phyloP scores from a whole-genome alignment of 2,888 invertebrate genomes.

The Zele albiditarsus region DNA sequence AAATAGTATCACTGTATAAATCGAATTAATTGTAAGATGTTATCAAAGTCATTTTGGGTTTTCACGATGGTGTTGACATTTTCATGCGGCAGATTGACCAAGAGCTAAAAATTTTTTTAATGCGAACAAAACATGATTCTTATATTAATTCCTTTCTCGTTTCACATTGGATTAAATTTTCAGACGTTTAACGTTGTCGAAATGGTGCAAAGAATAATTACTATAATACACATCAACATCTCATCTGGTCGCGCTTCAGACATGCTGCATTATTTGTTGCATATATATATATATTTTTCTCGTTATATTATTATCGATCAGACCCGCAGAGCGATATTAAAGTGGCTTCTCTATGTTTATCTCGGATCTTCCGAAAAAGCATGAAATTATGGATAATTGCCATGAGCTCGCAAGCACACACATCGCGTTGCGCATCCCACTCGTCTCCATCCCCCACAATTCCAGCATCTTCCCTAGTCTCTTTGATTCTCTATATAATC shows the following conservation, averaged over 20 bases:
- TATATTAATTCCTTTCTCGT: neutral
- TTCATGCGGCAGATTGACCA: no score
- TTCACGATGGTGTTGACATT: no score
- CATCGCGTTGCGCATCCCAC: conserved; percentile 35
- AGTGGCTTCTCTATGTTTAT: conserved; percentile 69
- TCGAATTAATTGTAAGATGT: no score
- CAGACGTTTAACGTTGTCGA: conserved; percentile 18
- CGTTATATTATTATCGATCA: conserved; percentile 70
- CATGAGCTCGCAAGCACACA: conserved; percentile 27
- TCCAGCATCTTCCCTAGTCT: neutral
- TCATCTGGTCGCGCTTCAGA: conserved; percentile 43
- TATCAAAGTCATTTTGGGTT: no score
- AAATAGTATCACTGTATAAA: no score
- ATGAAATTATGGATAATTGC: conserved; percentile 71
- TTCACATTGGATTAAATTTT: neutral
- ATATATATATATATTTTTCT: conserved; percentile 62
- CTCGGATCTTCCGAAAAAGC: conserved; percentile 65
- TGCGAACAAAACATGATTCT: neutral
- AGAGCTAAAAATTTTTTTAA: no score
- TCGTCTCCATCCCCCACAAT: conserved; percentile 42
- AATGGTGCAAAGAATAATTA: conserved; percentile 60
- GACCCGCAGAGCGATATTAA: conserved; percentile 63
- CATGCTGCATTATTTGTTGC: neutral
- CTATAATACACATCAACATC: conserved; percentile 63
- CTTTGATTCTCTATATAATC: conserved; percentile 47